A percentile compares a stretch with the other conserved stretches of the same genome.
phyloP scores from a whole-genome alignment of 2,797 vertebrate species.

The Petrocephalus schoutedeni region DNA sequence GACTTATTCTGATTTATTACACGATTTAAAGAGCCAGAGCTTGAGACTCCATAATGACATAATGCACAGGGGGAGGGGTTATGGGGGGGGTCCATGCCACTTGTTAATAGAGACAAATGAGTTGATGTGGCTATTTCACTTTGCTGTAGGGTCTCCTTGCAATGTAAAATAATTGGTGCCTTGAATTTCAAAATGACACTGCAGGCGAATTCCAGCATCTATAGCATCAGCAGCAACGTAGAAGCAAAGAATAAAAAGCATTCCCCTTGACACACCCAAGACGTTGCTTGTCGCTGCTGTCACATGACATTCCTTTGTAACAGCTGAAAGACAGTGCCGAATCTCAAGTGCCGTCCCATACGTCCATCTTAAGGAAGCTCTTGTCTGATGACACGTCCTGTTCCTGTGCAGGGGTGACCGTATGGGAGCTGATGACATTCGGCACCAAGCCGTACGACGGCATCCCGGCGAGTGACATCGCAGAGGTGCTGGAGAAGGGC shows the following conservation, averaged over 20 bases:
- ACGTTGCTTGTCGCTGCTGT: not conserved
- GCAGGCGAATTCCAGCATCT: not conserved
- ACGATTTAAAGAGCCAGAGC: not conserved
- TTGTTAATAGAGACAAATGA: not conserved
- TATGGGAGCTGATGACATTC: constrained; percentile 99
- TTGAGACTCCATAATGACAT: not conserved
- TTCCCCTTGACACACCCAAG: not conserved
- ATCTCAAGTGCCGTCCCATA: not conserved
- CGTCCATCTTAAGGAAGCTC: not conserved
- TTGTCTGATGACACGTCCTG: not conserved
- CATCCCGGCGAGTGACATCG: constrained; percentile 90
- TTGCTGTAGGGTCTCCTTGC: not conserved
- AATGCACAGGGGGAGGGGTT: not conserved
- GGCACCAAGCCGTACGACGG: constrained; percentile 93
- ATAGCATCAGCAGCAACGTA: not conserved
- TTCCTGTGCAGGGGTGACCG: constrained; percentile 76
- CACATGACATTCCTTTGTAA: not conserved
- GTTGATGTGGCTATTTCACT: not conserved
- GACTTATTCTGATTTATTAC: not conserved
- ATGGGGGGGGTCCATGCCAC: not conserved
- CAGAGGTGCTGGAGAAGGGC: constrained; percentile 87
- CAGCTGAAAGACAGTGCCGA: not conserved
- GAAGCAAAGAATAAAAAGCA: not conserved
- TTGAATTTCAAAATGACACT: not conserved
- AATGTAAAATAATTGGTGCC: not conserved